Base-by-base conservation (phyloP, 2,797 vertebrate species). In the Enoplosus armatus region DNA sequence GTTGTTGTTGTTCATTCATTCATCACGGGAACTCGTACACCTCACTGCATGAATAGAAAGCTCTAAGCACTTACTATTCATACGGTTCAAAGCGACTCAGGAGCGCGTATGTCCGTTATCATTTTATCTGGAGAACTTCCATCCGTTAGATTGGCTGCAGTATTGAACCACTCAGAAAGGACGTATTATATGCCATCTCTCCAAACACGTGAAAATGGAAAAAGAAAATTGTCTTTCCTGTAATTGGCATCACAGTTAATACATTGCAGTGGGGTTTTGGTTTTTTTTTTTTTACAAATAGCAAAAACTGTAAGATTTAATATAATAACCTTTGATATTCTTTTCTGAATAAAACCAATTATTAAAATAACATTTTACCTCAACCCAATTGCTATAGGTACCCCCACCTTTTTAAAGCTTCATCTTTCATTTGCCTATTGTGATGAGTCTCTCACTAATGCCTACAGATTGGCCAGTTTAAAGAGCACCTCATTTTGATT, bases 401-500 rank as follows among this genome's bases (percentile, higher is more conserved):
- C 10, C 1, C n/a, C 27, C 14, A 33, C 27, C n/a, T 78, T 71
- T 85, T 79, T 27, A 55, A 82, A 61, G 64, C 47, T 75, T 69
- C 41, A 67, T 43, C 16, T 76, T 71, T 77, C 20, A 59, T 77
- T 72, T 68, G n/a, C 15, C 50, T 37, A 20, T 74, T 80, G 54
- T 85, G 77, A 80, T 50, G 47, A 58, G 62, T 68, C 51, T 64
- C 72, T 74, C 54, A 68, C 39, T 79, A 62, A 77, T 85, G 48
- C 70, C 47, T 67, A 39, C 47, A 75, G 63, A 77, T 72, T 35
- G 16, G 69, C 39, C 47, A 41, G 54, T 77, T 88, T 90, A 83
- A 87, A 86, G 79, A 85, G 82, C 68, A 41, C 60, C 64, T 26
- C 70, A 27, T 85, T 86, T 70, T 84, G 79, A 87, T 85, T 65